Evolutionary conservation across 2,113 vertebrate species (phyloP).

Genomic region (Heterocephalus glaber): DNA sequence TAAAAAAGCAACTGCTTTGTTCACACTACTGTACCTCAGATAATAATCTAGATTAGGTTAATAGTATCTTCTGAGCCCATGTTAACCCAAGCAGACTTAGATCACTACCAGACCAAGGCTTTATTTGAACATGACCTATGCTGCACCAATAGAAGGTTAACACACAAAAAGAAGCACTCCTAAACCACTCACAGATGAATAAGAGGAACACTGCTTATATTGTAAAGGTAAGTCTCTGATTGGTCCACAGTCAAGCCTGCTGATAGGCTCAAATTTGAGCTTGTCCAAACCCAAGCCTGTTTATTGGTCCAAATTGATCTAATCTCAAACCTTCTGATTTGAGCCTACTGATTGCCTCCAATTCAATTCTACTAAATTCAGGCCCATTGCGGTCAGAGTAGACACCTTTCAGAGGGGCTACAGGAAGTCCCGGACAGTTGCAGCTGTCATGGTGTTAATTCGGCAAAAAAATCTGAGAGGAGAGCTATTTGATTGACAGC

Average conservation of each 20-base stretch:
- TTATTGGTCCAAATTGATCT: too few species aligned
- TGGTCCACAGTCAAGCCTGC: background rate
- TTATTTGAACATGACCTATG: background rate
- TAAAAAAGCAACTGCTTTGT: background rate
- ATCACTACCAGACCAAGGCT: background rate
- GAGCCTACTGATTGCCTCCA: too few species aligned
- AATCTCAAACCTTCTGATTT: too few species aligned
- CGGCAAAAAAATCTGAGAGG: too few species aligned
- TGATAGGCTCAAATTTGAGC: background rate
- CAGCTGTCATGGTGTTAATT: too few species aligned
- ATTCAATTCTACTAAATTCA: too few species aligned
- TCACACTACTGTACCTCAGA: background rate
- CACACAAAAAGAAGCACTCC: background rate
- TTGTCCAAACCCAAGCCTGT: background rate
- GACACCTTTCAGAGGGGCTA: too few species aligned
- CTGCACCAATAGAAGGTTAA: background rate
- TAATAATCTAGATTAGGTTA: background rate
- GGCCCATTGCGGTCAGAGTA: too few species aligned
- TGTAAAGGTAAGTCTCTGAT: background rate
- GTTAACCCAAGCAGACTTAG: background rate
- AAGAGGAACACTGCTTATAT: background rate
- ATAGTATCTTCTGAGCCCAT: background rate
- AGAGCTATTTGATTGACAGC: too few species aligned
- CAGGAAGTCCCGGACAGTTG: too few species aligned
- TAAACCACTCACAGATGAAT: background rate